Percentiles rank a stretch among this genome's conserved stretches.
phyloP scores from a whole-genome alignment of 2,888 invertebrate genomes.

The Disparrhopalites patrizii region DNA sequence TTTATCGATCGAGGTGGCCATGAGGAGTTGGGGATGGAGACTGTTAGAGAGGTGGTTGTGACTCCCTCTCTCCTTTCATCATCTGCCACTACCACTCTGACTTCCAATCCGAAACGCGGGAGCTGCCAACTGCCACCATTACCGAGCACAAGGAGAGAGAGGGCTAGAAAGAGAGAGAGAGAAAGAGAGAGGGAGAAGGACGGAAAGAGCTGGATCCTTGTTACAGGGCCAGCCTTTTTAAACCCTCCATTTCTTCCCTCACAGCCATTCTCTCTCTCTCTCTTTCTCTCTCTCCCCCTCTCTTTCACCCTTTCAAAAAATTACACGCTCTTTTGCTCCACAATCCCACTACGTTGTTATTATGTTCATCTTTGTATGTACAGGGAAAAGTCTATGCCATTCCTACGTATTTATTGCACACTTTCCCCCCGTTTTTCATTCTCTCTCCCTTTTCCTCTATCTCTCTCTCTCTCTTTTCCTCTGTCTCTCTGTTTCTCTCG shows the following conservation, averaged over 20 bases:
- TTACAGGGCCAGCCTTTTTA: not conserved
- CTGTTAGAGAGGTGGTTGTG: not conserved
- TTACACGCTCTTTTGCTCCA: not conserved
- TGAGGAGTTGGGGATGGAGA: constrained; percentile 2
- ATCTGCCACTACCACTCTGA: constrained; percentile 23
- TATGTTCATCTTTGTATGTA: not conserved
- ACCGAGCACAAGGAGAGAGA: not conserved
- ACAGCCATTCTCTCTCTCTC: not conserved
- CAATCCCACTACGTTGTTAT: not conserved
- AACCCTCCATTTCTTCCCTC: not conserved
- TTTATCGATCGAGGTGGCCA: constrained; percentile 24
- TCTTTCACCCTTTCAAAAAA: constrained; percentile 1
- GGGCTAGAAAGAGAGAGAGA: not conserved
- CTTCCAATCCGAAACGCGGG: constrained; percentile 15
- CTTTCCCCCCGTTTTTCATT: no score
- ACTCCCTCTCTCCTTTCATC: constrained; percentile 25
- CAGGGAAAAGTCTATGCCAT: not conserved
- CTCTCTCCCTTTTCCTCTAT: not conserved
- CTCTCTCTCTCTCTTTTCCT: not conserved
- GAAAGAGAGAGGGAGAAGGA: not conserved
- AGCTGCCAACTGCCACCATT: constrained; percentile 8
- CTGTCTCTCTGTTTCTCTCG: not conserved
- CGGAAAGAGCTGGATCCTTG: no score
- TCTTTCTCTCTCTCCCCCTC: not conserved
- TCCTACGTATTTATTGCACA: constrained; percentile 3